These are phyloP conservation scores for Heliopora coerulea DNA, from an alignment of 92 coral and sea anemone genomes.

Conservation along the genomic window DNA sequence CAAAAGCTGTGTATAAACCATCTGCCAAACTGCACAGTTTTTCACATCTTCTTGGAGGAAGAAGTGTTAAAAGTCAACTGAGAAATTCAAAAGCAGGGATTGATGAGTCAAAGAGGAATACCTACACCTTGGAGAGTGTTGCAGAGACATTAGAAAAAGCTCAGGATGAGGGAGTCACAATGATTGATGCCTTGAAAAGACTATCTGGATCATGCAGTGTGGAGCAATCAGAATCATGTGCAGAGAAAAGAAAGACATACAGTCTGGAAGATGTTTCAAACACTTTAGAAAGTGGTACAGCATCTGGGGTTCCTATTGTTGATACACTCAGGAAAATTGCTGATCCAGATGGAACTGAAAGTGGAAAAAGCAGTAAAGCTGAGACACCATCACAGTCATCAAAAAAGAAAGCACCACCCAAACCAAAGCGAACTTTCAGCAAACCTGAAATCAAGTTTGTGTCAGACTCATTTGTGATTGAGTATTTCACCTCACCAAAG, in stretches of 20 bases:
- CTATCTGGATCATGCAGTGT: conserved; percentile 34
- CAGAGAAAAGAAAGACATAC: conserved; percentile 63
- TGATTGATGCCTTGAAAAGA: conserved; percentile 61
- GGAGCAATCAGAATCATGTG: conserved; percentile 1
- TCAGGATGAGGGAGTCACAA: conserved; percentile 66
- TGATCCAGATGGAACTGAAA: conserved; percentile 32
- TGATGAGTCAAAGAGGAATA: conserved; percentile 57
- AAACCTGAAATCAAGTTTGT: conserved; percentile 52
- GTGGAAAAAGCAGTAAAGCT: neutral
- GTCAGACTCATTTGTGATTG: conserved; percentile 65
- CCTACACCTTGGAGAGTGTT: conserved; percentile 72
- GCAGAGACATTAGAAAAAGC: conserved; percentile 70
- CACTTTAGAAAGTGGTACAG: conserved; percentile 60
- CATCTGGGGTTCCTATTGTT: conserved; percentile 68
- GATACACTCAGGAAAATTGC: conserved; percentile 66
- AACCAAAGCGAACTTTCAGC: conserved; percentile 39
- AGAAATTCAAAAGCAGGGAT: conserved; percentile 4
- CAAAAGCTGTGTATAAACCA: conserved; percentile 34
- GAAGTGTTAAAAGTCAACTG: neutral
- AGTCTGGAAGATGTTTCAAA: conserved; percentile 66
- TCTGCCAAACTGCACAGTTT: conserved; percentile 37
- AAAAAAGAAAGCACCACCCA: conserved; percentile 28
- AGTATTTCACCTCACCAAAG: conserved; percentile 44
- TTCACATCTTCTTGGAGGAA: conserved; percentile 25
- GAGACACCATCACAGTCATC: neutral